These are phyloP conservation scores for Cheilosia vulpina DNA, from an alignment of 2,888 invertebrate genomes.

Conservation along the genomic window DNA sequence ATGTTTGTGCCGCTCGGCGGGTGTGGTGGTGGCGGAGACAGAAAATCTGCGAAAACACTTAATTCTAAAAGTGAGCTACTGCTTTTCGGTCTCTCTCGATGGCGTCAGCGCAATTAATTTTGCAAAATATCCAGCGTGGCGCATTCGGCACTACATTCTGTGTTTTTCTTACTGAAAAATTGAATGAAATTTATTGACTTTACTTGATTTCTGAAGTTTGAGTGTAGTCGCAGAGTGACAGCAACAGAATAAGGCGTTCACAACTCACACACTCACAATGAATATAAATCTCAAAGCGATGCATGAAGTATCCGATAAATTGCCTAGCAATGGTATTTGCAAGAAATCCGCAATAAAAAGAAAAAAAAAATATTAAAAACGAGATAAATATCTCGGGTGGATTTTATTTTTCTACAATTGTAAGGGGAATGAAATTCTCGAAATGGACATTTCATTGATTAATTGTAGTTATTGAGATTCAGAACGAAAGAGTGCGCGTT, in stretches of 20 bases:
- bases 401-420: conserved; percentile 35
- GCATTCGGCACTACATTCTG: too few species aligned
- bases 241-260: neutral
- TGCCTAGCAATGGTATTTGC: conserved; percentile 40
- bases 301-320: conserved; percentile 26
- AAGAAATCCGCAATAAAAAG: conserved; percentile 29
- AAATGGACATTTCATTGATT: conserved; percentile 56
- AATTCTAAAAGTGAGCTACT: neutral
- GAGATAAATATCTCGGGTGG: conserved; percentile 30
- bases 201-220: conserved; percentile 39
- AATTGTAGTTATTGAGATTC: conserved; percentile 36
- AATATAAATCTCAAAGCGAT: conserved; percentile 35
- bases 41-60: neutral
- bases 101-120: conserved; percentile 25
- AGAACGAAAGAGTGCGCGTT: neutral
- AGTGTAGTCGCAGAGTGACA: conserved; percentile 4
- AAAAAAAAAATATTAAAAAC: conserved; percentile 29
- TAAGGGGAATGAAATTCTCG: conserved; percentile 19
- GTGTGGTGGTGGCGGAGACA: neutral
- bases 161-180: conserved; percentile 7
- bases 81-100: neutral
- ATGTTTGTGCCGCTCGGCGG: conserved; percentile 24
- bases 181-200: conserved; percentile 38
- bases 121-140: neutral
- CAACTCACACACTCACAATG: neutral